Percentiles rank a stretch among this genome's conserved stretches.
Conservation (phyloP, 2,888 invertebrate genomes). For the Ceriagrion tenellum region DNA sequence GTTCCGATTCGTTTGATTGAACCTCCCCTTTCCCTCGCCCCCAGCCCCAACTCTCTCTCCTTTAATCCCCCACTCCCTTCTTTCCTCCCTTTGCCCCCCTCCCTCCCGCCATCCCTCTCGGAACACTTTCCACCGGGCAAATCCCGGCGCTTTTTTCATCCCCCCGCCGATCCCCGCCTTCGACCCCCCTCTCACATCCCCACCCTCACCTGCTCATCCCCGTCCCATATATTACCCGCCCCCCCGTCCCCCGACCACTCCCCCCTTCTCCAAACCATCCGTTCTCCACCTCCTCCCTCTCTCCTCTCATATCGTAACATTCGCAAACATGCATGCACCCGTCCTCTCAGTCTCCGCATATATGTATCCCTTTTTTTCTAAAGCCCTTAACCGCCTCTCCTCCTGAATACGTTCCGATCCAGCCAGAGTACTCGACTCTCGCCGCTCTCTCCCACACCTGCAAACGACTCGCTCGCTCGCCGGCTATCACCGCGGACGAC, state of each 20-base stretch:
- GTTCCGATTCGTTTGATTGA: slow-evolving; percentile 33
- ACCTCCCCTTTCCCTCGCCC: too few species aligned
- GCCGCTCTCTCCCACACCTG: background rate
- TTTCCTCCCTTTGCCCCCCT: background rate
- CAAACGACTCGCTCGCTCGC: background rate
- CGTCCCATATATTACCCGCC: too few species aligned
- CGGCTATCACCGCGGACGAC: too few species aligned
- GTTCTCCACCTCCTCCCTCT: background rate
- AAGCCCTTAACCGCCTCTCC: too few species aligned
- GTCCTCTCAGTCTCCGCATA: background rate
- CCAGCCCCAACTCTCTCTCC: background rate
- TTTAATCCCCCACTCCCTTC: background rate
- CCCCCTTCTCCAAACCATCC: background rate
- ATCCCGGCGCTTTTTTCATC: background rate
- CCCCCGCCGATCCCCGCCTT: background rate
- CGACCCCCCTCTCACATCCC: background rate
- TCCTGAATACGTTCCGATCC: too few species aligned
- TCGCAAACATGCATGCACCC: background rate
- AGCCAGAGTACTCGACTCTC: too few species aligned
- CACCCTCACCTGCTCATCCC: background rate
- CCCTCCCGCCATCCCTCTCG: background rate
- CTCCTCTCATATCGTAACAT: background rate
- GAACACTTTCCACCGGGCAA: background rate
- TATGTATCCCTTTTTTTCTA: too few species aligned
- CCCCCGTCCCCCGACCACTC: too few species aligned